phyloP scores from a whole-genome alignment of 2,797 vertebrate genomes.

The Psittacula echo region DNA sequence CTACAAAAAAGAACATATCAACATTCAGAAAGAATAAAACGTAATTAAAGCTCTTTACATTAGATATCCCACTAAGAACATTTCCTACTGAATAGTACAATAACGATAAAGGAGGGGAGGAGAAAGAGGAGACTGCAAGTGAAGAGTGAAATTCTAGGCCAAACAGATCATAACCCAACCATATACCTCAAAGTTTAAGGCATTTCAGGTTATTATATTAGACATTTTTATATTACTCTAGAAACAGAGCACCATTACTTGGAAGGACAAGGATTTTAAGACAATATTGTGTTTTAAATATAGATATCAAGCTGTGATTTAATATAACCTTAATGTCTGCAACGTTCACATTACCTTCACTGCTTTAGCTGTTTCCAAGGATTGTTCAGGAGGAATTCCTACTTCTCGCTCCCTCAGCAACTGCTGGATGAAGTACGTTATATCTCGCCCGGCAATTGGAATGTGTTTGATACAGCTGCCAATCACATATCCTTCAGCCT shows the following conservation, averaged over 20 bases:
- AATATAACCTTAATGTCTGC: not conserved
- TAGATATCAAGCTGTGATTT: not conserved
- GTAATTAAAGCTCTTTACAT: slow-evolving; percentile 21
- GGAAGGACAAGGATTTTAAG: not conserved
- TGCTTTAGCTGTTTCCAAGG: slow-evolving; percentile 96
- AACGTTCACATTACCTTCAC: slow-evolving; percentile 85
- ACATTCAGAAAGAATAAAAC: not conserved
- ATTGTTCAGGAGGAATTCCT: slow-evolving; percentile 96
- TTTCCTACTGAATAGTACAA: not conserved
- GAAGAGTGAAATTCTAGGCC: not conserved
- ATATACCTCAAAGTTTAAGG: not conserved
- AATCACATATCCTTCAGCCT: slow-evolving; percentile 98
- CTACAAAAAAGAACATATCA: not conserved
- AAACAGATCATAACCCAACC: not conserved
- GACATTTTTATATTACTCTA: not conserved
- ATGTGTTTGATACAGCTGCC: slow-evolving; percentile 99
- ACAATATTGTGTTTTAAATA: not conserved
- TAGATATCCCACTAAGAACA: not conserved
- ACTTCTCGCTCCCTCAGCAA: slow-evolving; percentile 94
- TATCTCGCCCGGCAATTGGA: slow-evolving; percentile 96
- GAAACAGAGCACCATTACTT: not conserved
- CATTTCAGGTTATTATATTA: not conserved
- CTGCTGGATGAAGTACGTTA: slow-evolving; percentile 98
- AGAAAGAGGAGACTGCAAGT: not conserved
- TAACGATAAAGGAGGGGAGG: not conserved